A percentile compares a stretch with the other conserved stretches of the same genome.
Evolutionary conservation across 2,888 invertebrate species (phyloP).

Genomic region (Diarsia mendica): DNA sequence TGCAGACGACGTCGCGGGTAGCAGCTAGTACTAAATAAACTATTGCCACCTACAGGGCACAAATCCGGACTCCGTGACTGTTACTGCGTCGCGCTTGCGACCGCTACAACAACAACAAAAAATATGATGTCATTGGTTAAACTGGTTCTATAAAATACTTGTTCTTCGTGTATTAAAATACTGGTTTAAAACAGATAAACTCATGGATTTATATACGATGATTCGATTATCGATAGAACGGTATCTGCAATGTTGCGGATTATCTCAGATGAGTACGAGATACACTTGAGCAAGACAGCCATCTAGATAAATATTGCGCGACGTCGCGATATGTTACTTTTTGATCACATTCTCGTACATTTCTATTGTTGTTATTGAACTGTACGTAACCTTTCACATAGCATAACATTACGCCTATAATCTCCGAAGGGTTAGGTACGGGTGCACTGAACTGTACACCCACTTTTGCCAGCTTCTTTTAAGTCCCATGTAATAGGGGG

Average conservation of each 20-base stretch:
- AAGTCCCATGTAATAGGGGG: too few relatives aligned
- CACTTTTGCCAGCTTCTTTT: too few relatives aligned
- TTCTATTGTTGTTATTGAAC: not conserved
- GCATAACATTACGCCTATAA: too few relatives aligned
- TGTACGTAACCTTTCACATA: not conserved
- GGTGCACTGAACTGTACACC: too few relatives aligned
- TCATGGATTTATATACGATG: not conserved
- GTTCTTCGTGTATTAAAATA: not conserved
- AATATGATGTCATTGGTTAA: slow-evolving; percentile 35
- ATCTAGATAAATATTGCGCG: not conserved
- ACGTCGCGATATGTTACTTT: not conserved
- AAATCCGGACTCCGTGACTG: too few relatives aligned
- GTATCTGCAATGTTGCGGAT: not conserved
- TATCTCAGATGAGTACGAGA: slow-evolving; percentile 1
- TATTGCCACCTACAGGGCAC: too few relatives aligned
- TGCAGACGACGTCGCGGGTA: too few relatives aligned
- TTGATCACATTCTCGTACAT: not conserved
- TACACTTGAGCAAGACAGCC: not conserved
- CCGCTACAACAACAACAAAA: not conserved
- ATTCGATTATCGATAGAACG: not conserved
- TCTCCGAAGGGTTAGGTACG: too few relatives aligned
- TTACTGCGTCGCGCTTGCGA: not conserved
- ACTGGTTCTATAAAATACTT: not conserved
- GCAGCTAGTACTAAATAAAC: too few relatives aligned
- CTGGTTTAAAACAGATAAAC: slow-evolving; percentile 8